These are phyloP conservation scores for Hypena proboscidalis DNA, from an alignment of 2,888 invertebrate genomes.

Conservation along the genomic window DNA sequence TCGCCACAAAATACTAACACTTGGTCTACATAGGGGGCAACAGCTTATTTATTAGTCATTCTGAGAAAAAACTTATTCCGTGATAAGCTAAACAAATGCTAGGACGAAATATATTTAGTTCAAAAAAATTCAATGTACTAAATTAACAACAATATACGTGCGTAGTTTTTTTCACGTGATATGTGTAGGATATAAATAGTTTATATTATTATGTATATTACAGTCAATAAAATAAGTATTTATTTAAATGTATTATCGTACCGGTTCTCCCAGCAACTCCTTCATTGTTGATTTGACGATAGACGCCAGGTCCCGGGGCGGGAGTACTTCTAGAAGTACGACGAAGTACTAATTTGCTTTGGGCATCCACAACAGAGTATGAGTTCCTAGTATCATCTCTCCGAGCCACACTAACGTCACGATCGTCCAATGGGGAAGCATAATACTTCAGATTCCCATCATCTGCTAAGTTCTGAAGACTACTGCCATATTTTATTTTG, in stretches of 20 bases:
- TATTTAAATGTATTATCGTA: conserved; percentile 58
- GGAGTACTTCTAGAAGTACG: conserved; percentile 61
- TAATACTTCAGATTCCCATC: conserved; percentile 72
- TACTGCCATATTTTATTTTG: conserved; percentile 66
- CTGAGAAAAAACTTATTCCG: no score
- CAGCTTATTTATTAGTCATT: no score
- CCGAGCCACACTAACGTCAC: conserved; percentile 37
- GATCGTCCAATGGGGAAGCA: conserved; percentile 63
- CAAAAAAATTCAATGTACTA: no score
- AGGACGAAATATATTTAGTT: no score
- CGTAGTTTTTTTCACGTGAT: no score
- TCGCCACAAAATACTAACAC: no score
- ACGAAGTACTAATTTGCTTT: conserved; percentile 59
- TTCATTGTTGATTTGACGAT: conserved; percentile 73
- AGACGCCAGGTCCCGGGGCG: conserved; percentile 72
- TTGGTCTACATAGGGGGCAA: no score
- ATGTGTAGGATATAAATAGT: no score
- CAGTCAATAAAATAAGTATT: no score
- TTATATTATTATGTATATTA: no score
- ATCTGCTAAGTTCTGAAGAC: conserved; percentile 73
- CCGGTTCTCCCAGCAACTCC: conserved; percentile 48
- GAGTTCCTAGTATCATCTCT: conserved; percentile 67
- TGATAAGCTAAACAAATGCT: no score
- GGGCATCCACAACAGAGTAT: conserved; percentile 71
- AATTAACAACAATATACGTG: no score